These are phyloP conservation scores for Sebastes diaconus DNA, from an alignment of 2,797 vertebrate genomes.

Conservation along the genomic window DNA sequence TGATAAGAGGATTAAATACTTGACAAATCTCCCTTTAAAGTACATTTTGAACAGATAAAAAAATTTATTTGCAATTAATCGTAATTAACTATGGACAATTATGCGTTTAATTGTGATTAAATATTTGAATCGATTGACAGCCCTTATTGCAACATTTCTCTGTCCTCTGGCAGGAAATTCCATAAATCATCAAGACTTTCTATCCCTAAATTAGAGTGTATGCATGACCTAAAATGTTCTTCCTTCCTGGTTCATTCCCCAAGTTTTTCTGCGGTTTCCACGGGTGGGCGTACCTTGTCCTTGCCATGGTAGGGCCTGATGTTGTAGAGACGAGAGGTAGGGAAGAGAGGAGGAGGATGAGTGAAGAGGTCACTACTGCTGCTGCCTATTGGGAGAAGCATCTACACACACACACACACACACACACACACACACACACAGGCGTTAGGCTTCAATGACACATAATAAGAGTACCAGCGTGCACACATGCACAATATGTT, in stretches of 20 bases:
- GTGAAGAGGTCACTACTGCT: conserved; percentile 86
- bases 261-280: not conserved
- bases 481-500: not conserved
- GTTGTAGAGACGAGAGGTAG: conserved; percentile 84
- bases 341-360: conserved; percentile 89
- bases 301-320: conserved; percentile 85
- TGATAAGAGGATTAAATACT: too few relatives aligned
- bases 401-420: conserved; percentile 68
- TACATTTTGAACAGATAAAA: too few relatives aligned
- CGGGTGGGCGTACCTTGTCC: conserved; percentile 81
- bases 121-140: too few relatives aligned
- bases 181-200: conserved; percentile 8
- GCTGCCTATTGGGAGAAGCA: conserved; percentile 86
- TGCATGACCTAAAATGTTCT: not conserved
- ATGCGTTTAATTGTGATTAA: too few relatives aligned
- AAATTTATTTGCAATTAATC: too few relatives aligned
- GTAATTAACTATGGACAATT: too few relatives aligned
- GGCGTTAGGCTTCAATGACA: not conserved
- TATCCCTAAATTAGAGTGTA: not conserved
- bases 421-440: not conserved
- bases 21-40: too few relatives aligned
- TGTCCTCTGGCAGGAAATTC: not conserved
- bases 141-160: too few relatives aligned
- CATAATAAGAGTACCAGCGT: not conserved
- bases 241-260: not conserved